Evolutionary conservation across 2,888 invertebrate genomes (phyloP), one percentile per base, ranked within the genome.

Genomic region (Himalopsyche kuldschensis): DNA sequence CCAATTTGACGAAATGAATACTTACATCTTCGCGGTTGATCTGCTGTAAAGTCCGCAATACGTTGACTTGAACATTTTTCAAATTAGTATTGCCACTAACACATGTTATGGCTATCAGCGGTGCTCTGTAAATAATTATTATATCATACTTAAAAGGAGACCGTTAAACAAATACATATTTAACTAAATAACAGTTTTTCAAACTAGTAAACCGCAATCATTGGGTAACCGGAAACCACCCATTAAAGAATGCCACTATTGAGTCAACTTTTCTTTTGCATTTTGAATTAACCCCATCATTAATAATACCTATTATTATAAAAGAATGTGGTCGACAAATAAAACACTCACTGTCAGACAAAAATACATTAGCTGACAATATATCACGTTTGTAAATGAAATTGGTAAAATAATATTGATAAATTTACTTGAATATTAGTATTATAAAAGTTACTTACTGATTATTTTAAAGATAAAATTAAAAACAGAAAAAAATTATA

Each of bases 71-170:
- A 0, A 94, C 95, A 88, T 96, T 93, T 15, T 94, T 92, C 80
- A 96, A 90, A 1, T 89, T 89, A 0, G 95, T 95, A 88, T 97
- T 97, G 0, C 97, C 97, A 87, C 93, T 92, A 0, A 94, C 94
- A 79, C 95, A 96, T 0, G 96, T 96, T 1, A 97, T 92, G 0
- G 93, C 96, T 78, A 95, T 88, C 69, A 97, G 89, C 86, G 93
- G 88, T 2, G 90, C 89, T 3, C 90, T 90, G 88, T 69, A 10
- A 69, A 69, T 11, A 69, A 27, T n/a, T n/a, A n/a, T n/a, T n/a
- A n/a, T n/a, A n/a, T n/a, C n/a, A n/a, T n/a, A n/a, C n/a, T n/a
- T n/a, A n/a, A n/a, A n/a, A n/a, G n/a, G n/a, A n/a, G n/a, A n/a
- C n/a, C n/a, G n/a, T n/a, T n/a, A n/a, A n/a, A n/a, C n/a, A n/a